phyloP scores from a whole-genome alignment of 2,888 invertebrate genomes.

The Melanotus villosus region DNA sequence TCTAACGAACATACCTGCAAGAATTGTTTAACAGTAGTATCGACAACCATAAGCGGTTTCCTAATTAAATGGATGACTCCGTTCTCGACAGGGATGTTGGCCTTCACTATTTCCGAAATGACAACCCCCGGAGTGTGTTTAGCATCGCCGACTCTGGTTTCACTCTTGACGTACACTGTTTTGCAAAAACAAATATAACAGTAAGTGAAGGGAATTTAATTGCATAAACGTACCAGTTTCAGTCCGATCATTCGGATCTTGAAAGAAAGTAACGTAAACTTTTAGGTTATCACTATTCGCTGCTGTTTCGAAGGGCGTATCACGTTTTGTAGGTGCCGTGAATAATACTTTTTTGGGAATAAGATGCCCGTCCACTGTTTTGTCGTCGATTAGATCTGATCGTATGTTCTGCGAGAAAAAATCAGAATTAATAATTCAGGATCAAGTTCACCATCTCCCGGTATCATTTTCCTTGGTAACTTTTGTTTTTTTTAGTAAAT shows the following conservation, averaged over 20 bases:
- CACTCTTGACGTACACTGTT: conserved; percentile 90
- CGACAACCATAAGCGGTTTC: conserved; percentile 91
- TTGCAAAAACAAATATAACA: no score
- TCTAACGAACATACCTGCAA: conserved; percentile 90
- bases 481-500: no score
- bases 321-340: conserved; percentile 84
- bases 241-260: conserved; percentile 77
- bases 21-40: conserved; percentile 88
- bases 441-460: no score
- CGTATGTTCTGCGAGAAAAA: conserved; percentile 61
- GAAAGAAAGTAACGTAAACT: conserved; percentile 85
- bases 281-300: conserved; percentile 88
- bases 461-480: no score
- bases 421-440: no score
- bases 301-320: conserved; percentile 82
- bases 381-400: conserved; percentile 81
- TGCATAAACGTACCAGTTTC: conserved; percentile 73
- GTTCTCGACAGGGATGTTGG: conserved; percentile 93
- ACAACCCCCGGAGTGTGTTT: conserved; percentile 88
- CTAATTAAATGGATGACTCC: conserved; percentile 95
- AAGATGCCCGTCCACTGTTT: conserved; percentile 92
- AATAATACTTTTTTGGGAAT: conserved; percentile 90
- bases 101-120: conserved; percentile 87
- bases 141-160: conserved; percentile 84
- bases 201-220: no score